Evolutionary conservation across 2,888 invertebrate genomes (phyloP).

Genomic region (Aleiodes testaceus): DNA sequence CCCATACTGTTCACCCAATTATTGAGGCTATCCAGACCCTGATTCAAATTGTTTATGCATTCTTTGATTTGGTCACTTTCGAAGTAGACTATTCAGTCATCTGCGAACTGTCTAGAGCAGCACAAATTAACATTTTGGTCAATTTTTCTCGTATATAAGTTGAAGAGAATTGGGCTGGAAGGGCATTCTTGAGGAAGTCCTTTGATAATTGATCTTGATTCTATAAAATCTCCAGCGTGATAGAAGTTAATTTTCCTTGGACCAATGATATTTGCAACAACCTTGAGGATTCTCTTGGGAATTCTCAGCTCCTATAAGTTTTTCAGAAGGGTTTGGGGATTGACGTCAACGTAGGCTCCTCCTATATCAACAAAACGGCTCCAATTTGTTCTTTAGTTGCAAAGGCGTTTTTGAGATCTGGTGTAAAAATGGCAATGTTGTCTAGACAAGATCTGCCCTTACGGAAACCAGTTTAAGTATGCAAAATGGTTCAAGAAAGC

Average conservation of each 20-base stretch:
- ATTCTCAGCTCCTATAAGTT: constrained; percentile 22
- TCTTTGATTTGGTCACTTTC: not conserved
- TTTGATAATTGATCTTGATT: not conserved
- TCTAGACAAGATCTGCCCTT: constrained; percentile 40
- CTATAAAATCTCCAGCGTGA: constrained; percentile 7
- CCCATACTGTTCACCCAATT: constrained; percentile 4
- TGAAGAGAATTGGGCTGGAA: constrained; percentile 24
- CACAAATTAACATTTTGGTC: not conserved
- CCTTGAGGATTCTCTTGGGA: constrained; percentile 9
- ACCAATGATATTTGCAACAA: constrained; percentile 10
- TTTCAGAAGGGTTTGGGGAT: not conserved
- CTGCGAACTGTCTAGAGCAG: constrained; percentile 2
- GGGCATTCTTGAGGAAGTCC: constrained; percentile 33
- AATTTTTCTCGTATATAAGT: constrained; percentile 31
- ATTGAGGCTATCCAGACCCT: not conserved
- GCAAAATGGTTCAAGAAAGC: constrained; percentile 36
- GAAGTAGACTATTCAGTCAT: constrained; percentile 21
- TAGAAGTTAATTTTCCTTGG: constrained; percentile 26
- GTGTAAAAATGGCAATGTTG: constrained; percentile 33
- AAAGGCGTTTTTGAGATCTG: constrained; percentile 38
- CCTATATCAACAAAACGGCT: constrained; percentile 43
- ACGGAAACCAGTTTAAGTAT: constrained; percentile 42
- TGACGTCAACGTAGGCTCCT: constrained; percentile 44
- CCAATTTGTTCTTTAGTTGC: constrained; percentile 20
- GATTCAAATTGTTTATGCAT: constrained; percentile 8